These are phyloP conservation scores for Scomber colias DNA, from an alignment of 2,113 vertebrate species.

Conservation along the genomic window DNA sequence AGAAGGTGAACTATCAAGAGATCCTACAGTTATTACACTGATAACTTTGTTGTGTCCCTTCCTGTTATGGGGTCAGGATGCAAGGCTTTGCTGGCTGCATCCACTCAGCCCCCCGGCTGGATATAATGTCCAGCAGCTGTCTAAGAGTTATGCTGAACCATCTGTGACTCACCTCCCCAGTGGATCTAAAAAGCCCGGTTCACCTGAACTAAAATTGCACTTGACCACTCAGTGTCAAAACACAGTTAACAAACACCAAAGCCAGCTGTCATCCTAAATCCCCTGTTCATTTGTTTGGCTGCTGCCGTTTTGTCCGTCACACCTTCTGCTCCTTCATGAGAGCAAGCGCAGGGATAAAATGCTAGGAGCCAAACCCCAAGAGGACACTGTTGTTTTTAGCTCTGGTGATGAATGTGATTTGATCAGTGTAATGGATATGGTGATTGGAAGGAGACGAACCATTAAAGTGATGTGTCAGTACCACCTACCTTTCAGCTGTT, in stretches of 20 bases:
- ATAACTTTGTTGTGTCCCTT: neutral
- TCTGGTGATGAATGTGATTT: conserved; percentile 26
- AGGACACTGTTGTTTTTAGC: conserved; percentile 19
- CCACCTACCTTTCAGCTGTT: conserved; percentile 33
- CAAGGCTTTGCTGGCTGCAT: neutral
- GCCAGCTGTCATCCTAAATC: conserved; percentile 22
- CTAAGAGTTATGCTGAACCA: conserved; percentile 45
- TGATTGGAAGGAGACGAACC: conserved; percentile 34
- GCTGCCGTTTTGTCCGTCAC: neutral
- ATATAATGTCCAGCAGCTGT: conserved; percentile 44
- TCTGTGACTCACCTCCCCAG: conserved; percentile 47
- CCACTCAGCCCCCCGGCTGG: conserved; percentile 19
- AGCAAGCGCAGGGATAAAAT: neutral
- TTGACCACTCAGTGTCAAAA: conserved; percentile 58
- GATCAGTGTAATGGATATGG: conserved; percentile 22
- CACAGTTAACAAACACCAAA: conserved; percentile 30
- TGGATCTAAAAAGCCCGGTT: conserved; percentile 25
- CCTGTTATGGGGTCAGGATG: neutral
- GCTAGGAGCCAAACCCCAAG: neutral
- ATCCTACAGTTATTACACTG: neutral
- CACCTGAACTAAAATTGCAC: conserved; percentile 45
- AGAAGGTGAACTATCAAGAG: neutral
- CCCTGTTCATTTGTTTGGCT: neutral
- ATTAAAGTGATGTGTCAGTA: conserved; percentile 48
- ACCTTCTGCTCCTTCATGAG: neutral